A percentile compares a stretch with the other conserved stretches of the same genome.
These are phyloP conservation scores for Muscicapa adusta DNA, from an alignment of 2,113 vertebrate species.

Conservation along the genomic window DNA sequence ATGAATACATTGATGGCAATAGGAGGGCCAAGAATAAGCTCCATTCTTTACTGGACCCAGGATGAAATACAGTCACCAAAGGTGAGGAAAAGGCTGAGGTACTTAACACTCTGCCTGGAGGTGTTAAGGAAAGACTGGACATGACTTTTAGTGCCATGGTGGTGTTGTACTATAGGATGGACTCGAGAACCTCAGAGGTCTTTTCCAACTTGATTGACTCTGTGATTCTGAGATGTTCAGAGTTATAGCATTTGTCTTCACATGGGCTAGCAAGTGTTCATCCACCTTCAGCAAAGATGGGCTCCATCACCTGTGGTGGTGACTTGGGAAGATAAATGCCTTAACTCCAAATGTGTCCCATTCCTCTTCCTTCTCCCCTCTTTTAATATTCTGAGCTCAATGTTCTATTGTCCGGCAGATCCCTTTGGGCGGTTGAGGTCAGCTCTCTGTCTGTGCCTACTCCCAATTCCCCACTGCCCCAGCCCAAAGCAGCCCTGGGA, in stretches of 20 bases:
- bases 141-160: neutral
- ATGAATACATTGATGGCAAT: neutral
- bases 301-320: too few relatives aligned
- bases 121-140: neutral
- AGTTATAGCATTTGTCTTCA: too few relatives aligned
- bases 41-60: neutral
- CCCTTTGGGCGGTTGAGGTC: neutral
- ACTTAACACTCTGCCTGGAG: neutral
- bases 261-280: too few relatives aligned
- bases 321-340: neutral
- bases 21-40: neutral
- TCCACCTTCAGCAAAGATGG: too few relatives aligned
- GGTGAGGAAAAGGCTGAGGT: too few relatives aligned
- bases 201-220: neutral
- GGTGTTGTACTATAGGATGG: neutral
- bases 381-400: neutral
- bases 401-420: neutral
- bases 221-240: neutral
- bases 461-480: neutral
- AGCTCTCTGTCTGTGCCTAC: neutral
- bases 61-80: neutral
- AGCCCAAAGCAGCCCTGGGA: neutral
- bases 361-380: neutral
- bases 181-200: neutral
- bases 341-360: neutral